Evolutionary conservation across 64 coral and sea anemone genomes (phyloP).

Genomic region (Porites australiensis): DNA sequence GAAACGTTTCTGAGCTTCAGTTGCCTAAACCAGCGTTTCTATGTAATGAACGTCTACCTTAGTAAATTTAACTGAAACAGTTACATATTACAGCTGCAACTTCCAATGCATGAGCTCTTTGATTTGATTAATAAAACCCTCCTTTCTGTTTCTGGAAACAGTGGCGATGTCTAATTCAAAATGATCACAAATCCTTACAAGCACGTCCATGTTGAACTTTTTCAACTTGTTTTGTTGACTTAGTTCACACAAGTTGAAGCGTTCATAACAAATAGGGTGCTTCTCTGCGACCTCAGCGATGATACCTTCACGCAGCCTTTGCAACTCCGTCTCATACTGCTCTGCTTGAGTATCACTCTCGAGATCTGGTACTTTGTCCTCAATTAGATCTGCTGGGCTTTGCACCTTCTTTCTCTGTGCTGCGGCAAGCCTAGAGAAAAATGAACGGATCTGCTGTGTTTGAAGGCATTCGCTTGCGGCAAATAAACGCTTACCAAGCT

Average conservation of each 20-base stretch:
- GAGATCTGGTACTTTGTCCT: conserved; percentile 11
- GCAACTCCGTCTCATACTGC: neutral
- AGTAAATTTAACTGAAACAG: neutral
- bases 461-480: conserved; percentile 31
- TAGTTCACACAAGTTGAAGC: conserved; percentile 37
- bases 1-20: no score
- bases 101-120: neutral
- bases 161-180: neutral
- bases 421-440: conserved; percentile 26
- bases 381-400: conserved; percentile 22
- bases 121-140: conserved; percentile 9
- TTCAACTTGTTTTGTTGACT: conserved; percentile 9
- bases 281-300: neutral
- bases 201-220: conserved; percentile 23
- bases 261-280: conserved; percentile 30
- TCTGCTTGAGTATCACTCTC: conserved; percentile 27
- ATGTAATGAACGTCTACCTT: no score
- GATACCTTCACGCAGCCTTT: neutral
- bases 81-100: conserved; percentile 25
- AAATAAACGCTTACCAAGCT: conserved; percentile 27
- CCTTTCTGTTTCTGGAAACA: conserved; percentile 16
- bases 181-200: conserved; percentile 9
- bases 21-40: no score
- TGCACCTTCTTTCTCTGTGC: neutral
- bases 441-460: conserved; percentile 42